phyloP scores from a whole-genome alignment of 2,113 vertebrate species.

The Rana temporaria region DNA sequence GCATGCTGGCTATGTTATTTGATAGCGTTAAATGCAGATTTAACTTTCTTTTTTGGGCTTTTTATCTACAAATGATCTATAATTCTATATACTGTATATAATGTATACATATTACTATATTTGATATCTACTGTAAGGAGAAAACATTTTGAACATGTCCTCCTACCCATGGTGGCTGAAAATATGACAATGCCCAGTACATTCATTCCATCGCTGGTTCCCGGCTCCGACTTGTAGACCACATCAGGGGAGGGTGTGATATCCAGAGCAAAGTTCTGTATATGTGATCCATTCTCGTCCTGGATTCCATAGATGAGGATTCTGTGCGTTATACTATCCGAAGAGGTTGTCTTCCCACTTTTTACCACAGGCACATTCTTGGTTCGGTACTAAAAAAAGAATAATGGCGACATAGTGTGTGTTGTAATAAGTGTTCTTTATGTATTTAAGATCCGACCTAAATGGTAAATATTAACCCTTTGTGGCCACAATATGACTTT shows the following conservation, averaged over 20 bases:
- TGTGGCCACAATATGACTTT: too few relatives aligned
- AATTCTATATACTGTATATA: too few relatives aligned
- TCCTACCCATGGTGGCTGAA: slow-evolving; percentile 95
- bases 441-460: too few relatives aligned
- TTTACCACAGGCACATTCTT: slow-evolving; percentile 84
- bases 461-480: too few relatives aligned
- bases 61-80: too few relatives aligned
- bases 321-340: slow-evolving; percentile 78
- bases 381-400: slow-evolving; percentile 86
- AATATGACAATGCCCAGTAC: slow-evolving; percentile 98
- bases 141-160: too few relatives aligned
- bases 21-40: too few relatives aligned
- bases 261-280: slow-evolving; percentile 93
- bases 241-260: slow-evolving; percentile 92
- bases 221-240: slow-evolving; percentile 88
- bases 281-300: slow-evolving; percentile 87
- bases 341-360: slow-evolving; percentile 71
- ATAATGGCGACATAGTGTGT: too few relatives aligned
- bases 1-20: too few relatives aligned
- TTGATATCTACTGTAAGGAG: neutral
- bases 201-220: slow-evolving; percentile 95
- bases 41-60: too few relatives aligned
- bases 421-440: too few relatives aligned
- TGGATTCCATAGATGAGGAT: slow-evolving; percentile 89
- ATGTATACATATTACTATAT: too few relatives aligned